Evolutionary conservation across 2,113 vertebrate species (phyloP).

Genomic region (Eulemur rufifrons): DNA sequence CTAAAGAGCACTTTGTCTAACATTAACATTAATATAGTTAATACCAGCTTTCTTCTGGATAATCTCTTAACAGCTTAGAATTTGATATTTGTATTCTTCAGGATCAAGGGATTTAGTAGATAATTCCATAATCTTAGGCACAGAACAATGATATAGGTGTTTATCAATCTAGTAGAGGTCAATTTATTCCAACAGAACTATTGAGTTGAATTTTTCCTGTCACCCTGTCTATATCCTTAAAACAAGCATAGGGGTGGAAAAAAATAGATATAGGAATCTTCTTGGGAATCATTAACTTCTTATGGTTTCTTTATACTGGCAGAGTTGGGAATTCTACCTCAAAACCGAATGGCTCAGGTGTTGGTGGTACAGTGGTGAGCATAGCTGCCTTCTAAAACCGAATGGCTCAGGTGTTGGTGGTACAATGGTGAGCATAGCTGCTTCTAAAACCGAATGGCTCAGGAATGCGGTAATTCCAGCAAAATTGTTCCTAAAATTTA

Average conservation of each 20-base stretch:
- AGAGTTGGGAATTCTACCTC: not conserved
- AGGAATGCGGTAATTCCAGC: not conserved
- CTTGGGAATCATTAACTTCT: not conserved
- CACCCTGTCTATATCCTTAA: not conserved
- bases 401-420: slow-evolving; percentile 75
- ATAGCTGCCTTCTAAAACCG: slow-evolving; percentile 84
- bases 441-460: slow-evolving; percentile 72
- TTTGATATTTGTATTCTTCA: not conserved
- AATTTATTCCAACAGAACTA: slow-evolving; percentile 12
- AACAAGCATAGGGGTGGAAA: not conserved
- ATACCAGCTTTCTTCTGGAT: not conserved
- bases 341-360: not conserved
- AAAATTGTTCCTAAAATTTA: slow-evolving; percentile 1
- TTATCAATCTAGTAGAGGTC: not conserved
- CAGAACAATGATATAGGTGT: not conserved
- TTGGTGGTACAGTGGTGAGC: slow-evolving; percentile 87
- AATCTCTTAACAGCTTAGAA: slow-evolving; percentile 5
- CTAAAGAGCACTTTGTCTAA: not conserved
- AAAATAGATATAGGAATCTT: not conserved
- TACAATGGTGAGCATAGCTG: slow-evolving; percentile 88
- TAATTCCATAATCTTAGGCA: not conserved
- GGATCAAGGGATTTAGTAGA: not conserved
- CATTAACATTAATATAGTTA: not conserved
- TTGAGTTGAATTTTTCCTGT: not conserved
- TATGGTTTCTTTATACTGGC: not conserved